Conservation (phyloP, 2,797 vertebrate genomes). For the Rhyacichthys aspro region DNA sequence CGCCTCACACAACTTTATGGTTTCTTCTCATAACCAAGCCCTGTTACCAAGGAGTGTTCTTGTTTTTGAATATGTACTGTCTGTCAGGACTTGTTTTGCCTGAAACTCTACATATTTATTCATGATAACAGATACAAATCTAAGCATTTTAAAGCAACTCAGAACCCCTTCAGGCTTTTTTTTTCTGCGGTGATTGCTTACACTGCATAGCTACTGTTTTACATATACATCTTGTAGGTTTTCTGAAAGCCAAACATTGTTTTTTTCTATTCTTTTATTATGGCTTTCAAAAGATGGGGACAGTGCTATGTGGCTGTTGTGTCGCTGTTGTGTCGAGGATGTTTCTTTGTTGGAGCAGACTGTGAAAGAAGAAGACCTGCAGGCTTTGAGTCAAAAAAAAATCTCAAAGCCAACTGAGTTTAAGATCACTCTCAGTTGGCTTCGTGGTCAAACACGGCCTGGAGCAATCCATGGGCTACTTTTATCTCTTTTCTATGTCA, state of each 20-base stretch:
- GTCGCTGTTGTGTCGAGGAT: constrained; percentile 3
- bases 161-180: too few relatives aligned
- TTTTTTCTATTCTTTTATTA: constrained; percentile 4
- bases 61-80: neutral
- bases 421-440: constrained; percentile 25
- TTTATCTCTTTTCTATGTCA: too few relatives aligned
- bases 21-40: neutral
- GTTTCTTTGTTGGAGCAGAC: constrained; percentile 13
- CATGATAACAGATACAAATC: too few relatives aligned
- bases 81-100: constrained; percentile 1
- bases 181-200: too few relatives aligned
- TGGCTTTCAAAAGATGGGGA: constrained; percentile 22
- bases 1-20: constrained; percentile 9
- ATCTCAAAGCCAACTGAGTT: constrained; percentile 27
- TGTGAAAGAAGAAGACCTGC: constrained; percentile 37
- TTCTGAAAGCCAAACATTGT: too few relatives aligned
- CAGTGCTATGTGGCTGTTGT: too few relatives aligned
- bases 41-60: constrained; percentile 6
- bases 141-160: too few relatives aligned
- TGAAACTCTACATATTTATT: constrained; percentile 1
- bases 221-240: too few relatives aligned
- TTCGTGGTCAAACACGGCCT: constrained; percentile 12
- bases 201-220: too few relatives aligned
- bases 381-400: constrained; percentile 23
- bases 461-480: neutral